phyloP scores from a whole-genome alignment of 2,888 invertebrate genomes.

The Eulithis prunata region DNA sequence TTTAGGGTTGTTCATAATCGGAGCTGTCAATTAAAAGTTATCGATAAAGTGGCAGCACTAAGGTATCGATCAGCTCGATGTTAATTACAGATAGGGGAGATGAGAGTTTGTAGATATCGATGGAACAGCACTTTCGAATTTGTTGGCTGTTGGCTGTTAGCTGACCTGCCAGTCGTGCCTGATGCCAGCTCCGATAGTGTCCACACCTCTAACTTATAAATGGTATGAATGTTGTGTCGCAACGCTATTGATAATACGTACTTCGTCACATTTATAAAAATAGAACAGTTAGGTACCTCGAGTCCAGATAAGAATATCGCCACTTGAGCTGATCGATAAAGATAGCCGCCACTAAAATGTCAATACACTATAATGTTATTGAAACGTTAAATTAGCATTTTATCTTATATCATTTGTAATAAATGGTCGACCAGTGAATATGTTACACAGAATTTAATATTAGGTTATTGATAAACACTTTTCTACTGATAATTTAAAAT shows the following conservation, averaged over 20 bases:
- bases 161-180: slow-evolving; percentile 33
- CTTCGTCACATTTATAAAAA: slow-evolving; percentile 5
- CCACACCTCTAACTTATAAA: not conserved
- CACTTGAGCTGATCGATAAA: slow-evolving; percentile 20
- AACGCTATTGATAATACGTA: slow-evolving; percentile 22
- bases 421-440: not conserved
- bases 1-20: slow-evolving; percentile 52
- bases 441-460: not conserved
- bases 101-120: slow-evolving; percentile 27
- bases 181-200: slow-evolving; percentile 38
- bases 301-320: slow-evolving; percentile 15
- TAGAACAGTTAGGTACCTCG: slow-evolving; percentile 7
- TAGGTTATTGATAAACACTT: not conserved
- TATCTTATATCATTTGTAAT: slow-evolving; percentile 10
- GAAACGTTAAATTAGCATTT: slow-evolving; percentile 17
- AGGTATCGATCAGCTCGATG: slow-evolving; percentile 65
- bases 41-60: slow-evolving; percentile 47
- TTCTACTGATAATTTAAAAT: not conserved
- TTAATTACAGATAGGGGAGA: slow-evolving; percentile 67
- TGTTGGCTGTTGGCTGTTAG: slow-evolving; percentile 42
- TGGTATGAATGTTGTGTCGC: slow-evolving; percentile 7
- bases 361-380: slow-evolving; percentile 14
- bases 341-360: slow-evolving; percentile 13
- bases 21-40: slow-evolving; percentile 59
- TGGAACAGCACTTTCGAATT: slow-evolving; percentile 42